Conservation (phyloP, 2,113 vertebrate species). For the Sitta europaea region DNA sequence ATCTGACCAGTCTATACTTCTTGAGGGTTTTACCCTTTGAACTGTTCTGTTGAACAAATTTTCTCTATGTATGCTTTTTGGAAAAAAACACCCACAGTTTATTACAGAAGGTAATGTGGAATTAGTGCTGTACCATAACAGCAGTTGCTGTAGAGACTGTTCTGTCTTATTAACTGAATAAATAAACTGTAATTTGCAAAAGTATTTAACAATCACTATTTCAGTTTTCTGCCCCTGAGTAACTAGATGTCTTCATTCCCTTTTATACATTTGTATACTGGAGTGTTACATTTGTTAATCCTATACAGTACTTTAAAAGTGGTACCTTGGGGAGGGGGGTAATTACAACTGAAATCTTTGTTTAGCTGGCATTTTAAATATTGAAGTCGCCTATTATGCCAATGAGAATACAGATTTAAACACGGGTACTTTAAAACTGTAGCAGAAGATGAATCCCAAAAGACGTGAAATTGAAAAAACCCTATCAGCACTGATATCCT, state of each 20-base stretch:
- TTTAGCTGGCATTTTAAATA: background rate
- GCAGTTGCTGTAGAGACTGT: background rate
- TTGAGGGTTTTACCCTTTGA: background rate
- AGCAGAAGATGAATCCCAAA: background rate
- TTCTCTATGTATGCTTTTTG: background rate
- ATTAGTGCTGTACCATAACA: background rate
- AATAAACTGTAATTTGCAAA: background rate
- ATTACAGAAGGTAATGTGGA: background rate
- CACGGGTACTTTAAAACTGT: background rate
- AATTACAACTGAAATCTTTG: background rate
- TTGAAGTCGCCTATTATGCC: background rate
- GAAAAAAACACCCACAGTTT: background rate
- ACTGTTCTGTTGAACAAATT: background rate
- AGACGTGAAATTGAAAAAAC: background rate
- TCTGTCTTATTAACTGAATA: background rate
- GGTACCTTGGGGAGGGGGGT: background rate
- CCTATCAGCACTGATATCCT: background rate
- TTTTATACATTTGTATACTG: background rate
- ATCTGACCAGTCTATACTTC: background rate
- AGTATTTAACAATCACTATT: background rate
- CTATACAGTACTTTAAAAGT: background rate
- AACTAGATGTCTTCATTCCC: background rate
- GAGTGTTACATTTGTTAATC: background rate
- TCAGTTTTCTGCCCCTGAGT: background rate
- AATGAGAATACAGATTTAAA: background rate